Evolutionary conservation across 2,888 invertebrate genomes (phyloP), one percentile per base, ranked within the genome.

Genomic region (Trissoscelio sp.): DNA sequence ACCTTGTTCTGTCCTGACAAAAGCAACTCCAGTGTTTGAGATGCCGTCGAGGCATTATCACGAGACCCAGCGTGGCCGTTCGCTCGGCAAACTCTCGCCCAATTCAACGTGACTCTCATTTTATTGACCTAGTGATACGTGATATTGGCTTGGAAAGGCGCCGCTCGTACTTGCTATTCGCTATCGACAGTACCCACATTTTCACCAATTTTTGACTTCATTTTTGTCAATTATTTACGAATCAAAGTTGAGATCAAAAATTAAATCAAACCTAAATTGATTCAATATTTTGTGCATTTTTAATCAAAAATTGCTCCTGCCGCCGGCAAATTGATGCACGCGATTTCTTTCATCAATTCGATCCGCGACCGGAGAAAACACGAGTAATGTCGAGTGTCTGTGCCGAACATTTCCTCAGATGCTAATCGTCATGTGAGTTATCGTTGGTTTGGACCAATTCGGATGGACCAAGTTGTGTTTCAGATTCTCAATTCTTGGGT

Each of bases 1-100:
- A 82, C 74, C 82, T 82, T 79, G 82, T 78, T 74, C 79, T 79
- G 78, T 82, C 70, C 79, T 79, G 77, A 81, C 81, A 81, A 78
- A 73, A 75, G 74, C 82, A 82, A 79, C 82, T 82, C 70, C 82
- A 82, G 82, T 82, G 79, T 82, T 79, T 75, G 74, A 69, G 79
- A 78, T 78, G 78, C 78, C 81, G 81, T 74, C 74, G 78, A 74
- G 78, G 81, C 70, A 78, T 81, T 74, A 70, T 74, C 73, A 81
- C 62, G 77, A 57, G 12, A 42, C 48, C 18, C 55, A n/a, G 22
- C 46, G 42, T 64, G 18, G 24, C 46, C 42, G 58, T 24, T 28
- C 58, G 60, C 31, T 53, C 67, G 72, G 14, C 20, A 31, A 55
- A 51, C 46, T 12, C 16, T 24, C 12, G 22, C 20, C 16, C 1